Base-by-base conservation (phyloP, 2,797 vertebrate species). In the Semotilus atromaculatus region DNA sequence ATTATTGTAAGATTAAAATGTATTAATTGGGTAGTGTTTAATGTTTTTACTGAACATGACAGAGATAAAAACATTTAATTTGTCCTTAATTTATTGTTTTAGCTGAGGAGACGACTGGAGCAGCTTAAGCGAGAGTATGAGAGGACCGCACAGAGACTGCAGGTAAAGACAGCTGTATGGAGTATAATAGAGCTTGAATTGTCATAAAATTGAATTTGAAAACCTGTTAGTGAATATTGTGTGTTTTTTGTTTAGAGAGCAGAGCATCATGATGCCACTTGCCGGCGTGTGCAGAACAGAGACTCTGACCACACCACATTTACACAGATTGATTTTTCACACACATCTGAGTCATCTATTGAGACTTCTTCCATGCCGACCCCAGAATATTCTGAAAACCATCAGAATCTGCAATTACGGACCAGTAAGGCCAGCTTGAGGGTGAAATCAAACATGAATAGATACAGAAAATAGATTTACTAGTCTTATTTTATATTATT, bases 261-360 rank as follows among this genome's bases (percentile, higher is more conserved):
- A 1, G 95, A 96, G 89, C 92, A 87, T 23, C 75, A 89, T 34
- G 94, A 95, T 1, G 90, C 86, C 0, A 91, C 91, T 31, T 89
- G 67, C n/a, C 90, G 58, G 64, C 93, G 93, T 67, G 92, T 93
- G 26, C 93, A 88, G 80, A 93, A 88, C 81, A 91, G 79, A 71
- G 91, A 93, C 48, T 48, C 89, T 5, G 88, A 89, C 51, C 89
- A 92, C 51, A 92, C 89, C 78, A 81, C 81, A 0, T 80, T 80
- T 72, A 85, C 88, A 38, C 89, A 89, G 74, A 77, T 34, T 45
- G 68, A 86, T 21, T 62, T 48, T 3, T 40, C 71, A 4, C 26
- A 48, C 29, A 13, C 13, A 31, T 60, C 43, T 10, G 79, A 76
- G 16, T 29, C 18, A 0, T 80, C 34, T 51, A 29, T 21, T 16